Conservation (phyloP, 2,797 vertebrate species). For the Rhinichthys osculus region DNA sequence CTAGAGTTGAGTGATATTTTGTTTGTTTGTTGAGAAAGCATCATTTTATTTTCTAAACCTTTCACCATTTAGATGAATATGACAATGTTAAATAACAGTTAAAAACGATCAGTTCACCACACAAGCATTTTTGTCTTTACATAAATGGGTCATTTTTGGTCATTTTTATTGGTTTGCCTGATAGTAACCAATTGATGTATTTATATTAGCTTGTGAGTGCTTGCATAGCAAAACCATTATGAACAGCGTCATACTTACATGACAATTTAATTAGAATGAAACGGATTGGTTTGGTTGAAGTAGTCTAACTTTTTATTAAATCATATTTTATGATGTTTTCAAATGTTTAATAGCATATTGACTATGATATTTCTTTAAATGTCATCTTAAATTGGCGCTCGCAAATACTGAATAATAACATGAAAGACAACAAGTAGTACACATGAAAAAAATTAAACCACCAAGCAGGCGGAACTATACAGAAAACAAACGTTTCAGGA, state of each 20-base stretch:
- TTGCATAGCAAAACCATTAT: background rate
- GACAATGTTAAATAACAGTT: background rate
- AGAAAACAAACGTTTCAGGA: background rate
- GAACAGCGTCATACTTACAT: background rate
- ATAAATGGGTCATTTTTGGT: background rate
- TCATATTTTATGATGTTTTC: background rate
- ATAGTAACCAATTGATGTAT: background rate
- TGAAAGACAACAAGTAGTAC: background rate
- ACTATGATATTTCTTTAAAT: background rate
- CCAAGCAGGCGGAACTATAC: conserved; percentile 13
- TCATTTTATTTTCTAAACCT: background rate
- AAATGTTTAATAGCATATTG: background rate
- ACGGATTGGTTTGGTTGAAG: background rate
- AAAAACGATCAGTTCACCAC: background rate
- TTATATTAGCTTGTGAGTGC: background rate
- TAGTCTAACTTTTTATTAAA: background rate
- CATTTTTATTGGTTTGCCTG: background rate
- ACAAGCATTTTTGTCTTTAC: background rate
- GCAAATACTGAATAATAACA: background rate
- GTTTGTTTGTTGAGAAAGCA: background rate
- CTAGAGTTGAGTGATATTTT: background rate
- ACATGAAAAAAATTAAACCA: background rate
- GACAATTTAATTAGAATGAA: background rate
- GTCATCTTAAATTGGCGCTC: background rate
- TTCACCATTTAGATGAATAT: background rate